Conservation (phyloP, 2,797 vertebrate species). For the Odontamblyopus lacepedii region DNA sequence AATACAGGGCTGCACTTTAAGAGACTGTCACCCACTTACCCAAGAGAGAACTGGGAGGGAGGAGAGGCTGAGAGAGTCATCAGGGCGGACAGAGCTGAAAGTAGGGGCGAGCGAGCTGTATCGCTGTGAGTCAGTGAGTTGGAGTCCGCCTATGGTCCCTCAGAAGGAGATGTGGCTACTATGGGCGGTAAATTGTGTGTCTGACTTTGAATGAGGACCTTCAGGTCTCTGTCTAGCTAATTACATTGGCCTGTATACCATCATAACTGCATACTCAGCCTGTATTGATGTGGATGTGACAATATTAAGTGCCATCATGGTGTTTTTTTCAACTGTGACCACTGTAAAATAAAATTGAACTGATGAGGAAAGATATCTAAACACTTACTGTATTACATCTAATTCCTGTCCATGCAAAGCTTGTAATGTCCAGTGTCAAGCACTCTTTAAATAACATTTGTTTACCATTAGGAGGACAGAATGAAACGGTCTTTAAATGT, state of each 20-base stretch:
- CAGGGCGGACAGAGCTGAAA: conserved; percentile 12
- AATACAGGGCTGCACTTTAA: conserved; percentile 41
- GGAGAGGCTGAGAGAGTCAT: conserved; percentile 18
- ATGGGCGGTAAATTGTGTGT: conserved; percentile 2
- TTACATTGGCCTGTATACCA: background rate
- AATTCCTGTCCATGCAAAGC: background rate
- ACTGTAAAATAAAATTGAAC: background rate
- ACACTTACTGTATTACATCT: background rate
- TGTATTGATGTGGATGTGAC: background rate
- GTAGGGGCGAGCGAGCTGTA: conserved; percentile 16
- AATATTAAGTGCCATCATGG: background rate
- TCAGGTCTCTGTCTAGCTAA: conserved; percentile 8
- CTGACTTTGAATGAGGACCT: conserved; percentile 5
- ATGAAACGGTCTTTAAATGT: background rate
- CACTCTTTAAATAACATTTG: background rate
- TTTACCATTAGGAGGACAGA: no score
- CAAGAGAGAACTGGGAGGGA: background rate
- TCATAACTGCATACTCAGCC: background rate
- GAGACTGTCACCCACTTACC: conserved; percentile 36
- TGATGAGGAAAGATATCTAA: no score
- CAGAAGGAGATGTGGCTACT: conserved; percentile 3
- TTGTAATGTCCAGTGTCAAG: background rate
- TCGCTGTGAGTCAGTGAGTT: conserved; percentile 19
- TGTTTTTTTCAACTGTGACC: background rate
- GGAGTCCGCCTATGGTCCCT: conserved; percentile 12